Evolutionary conservation across 2,797 vertebrate species (phyloP).

Genomic region (Pseudochirops cupreus): DNA sequence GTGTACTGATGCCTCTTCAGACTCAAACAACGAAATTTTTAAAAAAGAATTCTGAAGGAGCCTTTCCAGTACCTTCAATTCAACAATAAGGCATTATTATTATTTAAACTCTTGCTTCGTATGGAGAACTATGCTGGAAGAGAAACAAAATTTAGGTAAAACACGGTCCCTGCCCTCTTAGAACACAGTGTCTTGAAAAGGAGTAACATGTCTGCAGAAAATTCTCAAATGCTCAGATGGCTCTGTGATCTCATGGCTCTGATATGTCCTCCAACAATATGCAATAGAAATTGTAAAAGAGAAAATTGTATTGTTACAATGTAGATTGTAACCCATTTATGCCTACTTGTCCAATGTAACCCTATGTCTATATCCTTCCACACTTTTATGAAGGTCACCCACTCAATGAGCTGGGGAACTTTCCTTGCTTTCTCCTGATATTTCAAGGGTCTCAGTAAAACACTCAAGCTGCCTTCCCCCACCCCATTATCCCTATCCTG

Average conservation of each 20-base stretch:
- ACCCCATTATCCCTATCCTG: neutral
- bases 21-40: neutral
- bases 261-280: neutral
- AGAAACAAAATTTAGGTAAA: neutral
- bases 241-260: neutral
- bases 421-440: neutral
- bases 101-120: neutral
- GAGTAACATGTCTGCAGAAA: neutral
- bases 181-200: neutral
- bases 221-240: neutral
- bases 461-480: neutral
- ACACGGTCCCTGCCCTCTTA: neutral
- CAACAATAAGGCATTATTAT: neutral
- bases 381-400: neutral
- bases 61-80: neutral
- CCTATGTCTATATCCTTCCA: neutral
- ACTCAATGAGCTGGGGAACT: neutral
- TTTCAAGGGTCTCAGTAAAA: neutral
- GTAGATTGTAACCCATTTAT: neutral
- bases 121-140: neutral
- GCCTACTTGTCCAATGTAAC: neutral
- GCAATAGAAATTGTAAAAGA: neutral
- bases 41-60: neutral
- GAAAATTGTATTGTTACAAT: neutral
- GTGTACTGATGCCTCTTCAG: neutral